These are phyloP conservation scores for Diadegma fenestrale DNA, from an alignment of 2,888 invertebrate genomes.

Conservation along the genomic window DNA sequence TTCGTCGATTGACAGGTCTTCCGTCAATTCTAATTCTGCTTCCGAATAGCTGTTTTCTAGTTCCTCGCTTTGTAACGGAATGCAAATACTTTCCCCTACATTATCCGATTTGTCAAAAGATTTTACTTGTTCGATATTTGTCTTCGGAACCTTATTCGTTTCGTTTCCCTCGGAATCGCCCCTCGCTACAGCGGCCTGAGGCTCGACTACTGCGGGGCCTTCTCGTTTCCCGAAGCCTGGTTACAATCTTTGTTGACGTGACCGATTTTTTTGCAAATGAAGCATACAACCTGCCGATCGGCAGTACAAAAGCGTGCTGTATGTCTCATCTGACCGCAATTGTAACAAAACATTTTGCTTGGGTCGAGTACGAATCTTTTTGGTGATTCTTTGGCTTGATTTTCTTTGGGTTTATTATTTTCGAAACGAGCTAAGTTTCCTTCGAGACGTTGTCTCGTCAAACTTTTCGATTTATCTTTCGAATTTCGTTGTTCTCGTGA, in stretches of 20 bases:
- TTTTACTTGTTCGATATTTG: conserved; percentile 10
- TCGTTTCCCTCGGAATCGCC: neutral
- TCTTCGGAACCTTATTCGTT: too few relatives aligned
- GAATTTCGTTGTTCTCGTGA: neutral
- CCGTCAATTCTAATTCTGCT: neutral
- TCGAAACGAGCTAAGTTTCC: conserved; percentile 18
- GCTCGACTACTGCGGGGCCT: too few relatives aligned
- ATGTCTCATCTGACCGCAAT: too few relatives aligned
- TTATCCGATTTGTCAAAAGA: neutral
- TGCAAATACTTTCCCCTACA: neutral
- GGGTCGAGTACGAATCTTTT: too few relatives aligned
- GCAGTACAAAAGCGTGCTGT: too few relatives aligned
- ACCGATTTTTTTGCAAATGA: too few relatives aligned
- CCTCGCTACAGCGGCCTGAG: too few relatives aligned
- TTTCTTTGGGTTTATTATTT: neutral
- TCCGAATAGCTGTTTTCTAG: neutral
- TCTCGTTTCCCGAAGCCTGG: too few relatives aligned
- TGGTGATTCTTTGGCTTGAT: neutral
- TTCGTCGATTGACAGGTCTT: neutral
- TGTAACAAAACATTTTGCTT: too few relatives aligned
- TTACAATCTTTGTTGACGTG: too few relatives aligned
- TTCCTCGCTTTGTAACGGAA: neutral
- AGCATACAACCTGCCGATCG: too few relatives aligned
- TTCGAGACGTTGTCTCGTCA: conserved; percentile 36
- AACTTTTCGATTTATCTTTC: neutral